Base-by-base conservation (phyloP, 2,113 vertebrate species). In the Pardalotus punctatus region DNA sequence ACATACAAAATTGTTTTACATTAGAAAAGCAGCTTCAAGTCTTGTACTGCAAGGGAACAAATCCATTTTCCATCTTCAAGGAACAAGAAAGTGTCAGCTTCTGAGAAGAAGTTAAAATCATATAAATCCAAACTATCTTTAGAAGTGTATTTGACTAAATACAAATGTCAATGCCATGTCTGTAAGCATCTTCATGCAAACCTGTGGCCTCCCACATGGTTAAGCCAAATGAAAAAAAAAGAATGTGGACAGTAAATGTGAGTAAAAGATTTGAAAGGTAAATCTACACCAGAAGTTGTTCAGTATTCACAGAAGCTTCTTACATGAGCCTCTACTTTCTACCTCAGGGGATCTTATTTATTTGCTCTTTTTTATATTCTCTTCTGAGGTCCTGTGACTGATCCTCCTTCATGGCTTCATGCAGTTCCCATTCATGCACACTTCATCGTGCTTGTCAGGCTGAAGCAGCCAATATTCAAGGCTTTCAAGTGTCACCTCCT, bases 401-500 rank as follows among this genome's bases (percentile, higher is more conserved):
- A 76, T 56, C 15, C 33, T 78, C 79, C 31, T 66, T 51, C 64
- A 24, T 3, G 18, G 54, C 70, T 64, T 88, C 82, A 22, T 11
- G 61, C 61, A 61, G 25, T 12, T 84, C 67, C 43, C 23, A 82
- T 62, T 90, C 57, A 22, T 4, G 38, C 56, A 54, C n/a, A 54
- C 42, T 90, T 50, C 23, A 72, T 79, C 9, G 10, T 69, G 51
- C 73, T 69, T 79, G 40, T 62, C 82, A 93, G 57, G 62, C 50
- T 90, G 51, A 83, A 82, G 56, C 47, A 88, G 51, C 35, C 85
- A 47, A 58, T 42, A 76, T 29, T 35, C 54, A 64, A 62, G 51
- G 87, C 79, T 93, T 90, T 77, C 7, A 16, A 73, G 80, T 70
- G 42, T 95, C 86, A 92, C 83, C 88, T 93, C 76, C 51, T 86